Conservation (phyloP, 2,888 invertebrate genomes). For the Sesamia inferens region DNA sequence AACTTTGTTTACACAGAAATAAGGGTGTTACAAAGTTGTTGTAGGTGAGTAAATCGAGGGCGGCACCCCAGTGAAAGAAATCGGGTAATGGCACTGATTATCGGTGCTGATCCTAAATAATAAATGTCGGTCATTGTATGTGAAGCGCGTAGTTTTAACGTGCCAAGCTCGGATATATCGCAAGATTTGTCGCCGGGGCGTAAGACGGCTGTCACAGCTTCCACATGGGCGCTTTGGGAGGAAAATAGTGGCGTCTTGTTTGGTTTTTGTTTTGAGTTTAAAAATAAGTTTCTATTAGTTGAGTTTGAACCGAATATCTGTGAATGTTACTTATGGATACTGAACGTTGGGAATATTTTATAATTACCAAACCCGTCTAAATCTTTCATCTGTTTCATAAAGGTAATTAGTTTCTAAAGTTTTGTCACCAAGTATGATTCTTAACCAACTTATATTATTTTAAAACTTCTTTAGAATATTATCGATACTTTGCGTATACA, state of each 20-base stretch:
- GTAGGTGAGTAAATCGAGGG: conserved; percentile 62
- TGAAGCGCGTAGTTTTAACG: conserved; percentile 63
- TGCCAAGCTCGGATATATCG: conserved; percentile 60
- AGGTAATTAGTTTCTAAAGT: background rate
- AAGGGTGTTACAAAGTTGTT: conserved; percentile 32
- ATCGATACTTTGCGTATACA: background rate
- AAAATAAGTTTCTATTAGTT: conserved; percentile 8
- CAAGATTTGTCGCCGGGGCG: conserved; percentile 59
- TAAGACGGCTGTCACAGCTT: conserved; percentile 46
- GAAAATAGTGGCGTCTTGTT: conserved; percentile 31
- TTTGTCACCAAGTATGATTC: background rate
- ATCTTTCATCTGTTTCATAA: background rate
- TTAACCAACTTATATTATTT: background rate
- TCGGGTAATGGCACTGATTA: conserved; percentile 79
- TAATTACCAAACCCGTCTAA: background rate
- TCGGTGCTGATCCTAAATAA: conserved; percentile 82
- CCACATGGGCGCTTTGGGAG: conserved; percentile 34
- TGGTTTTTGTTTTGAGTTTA: conserved; percentile 26
- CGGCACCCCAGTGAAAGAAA: conserved; percentile 73
- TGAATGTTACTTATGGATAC: background rate
- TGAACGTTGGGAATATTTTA: background rate
- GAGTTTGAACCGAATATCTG: background rate
- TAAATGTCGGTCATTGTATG: conserved; percentile 75
- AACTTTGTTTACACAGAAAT: conserved; percentile 46
- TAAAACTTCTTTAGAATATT: background rate